Percentiles rank a stretch among this genome's conserved stretches.
Evolutionary conservation across 2,888 invertebrate species (phyloP).

Genomic region (Andrena bucephala): DNA sequence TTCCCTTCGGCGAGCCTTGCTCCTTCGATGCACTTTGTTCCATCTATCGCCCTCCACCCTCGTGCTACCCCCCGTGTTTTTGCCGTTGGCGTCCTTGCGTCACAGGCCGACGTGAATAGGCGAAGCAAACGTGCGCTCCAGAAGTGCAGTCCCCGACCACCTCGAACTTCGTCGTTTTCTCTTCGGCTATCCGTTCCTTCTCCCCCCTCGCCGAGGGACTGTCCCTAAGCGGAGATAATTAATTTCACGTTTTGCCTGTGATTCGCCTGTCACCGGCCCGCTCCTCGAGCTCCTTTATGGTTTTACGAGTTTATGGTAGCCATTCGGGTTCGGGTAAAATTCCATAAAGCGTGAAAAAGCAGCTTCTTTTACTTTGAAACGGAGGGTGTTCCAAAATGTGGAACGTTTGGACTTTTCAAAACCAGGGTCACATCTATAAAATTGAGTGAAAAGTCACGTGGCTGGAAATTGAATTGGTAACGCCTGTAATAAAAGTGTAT

Average conservation of each 20-base stretch:
- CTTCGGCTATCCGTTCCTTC: neutral
- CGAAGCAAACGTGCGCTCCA: slow-evolving; percentile 49
- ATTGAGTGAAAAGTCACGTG: no score
- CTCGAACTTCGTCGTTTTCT: slow-evolving; percentile 9
- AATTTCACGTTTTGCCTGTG: slow-evolving; percentile 41
- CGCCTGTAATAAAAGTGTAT: no score
- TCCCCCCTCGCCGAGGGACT: neutral
- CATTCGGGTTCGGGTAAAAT: neutral
- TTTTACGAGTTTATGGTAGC: slow-evolving; percentile 6
- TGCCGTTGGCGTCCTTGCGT: slow-evolving; percentile 14
- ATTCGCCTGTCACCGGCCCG: slow-evolving; percentile 21
- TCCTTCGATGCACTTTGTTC: slow-evolving; percentile 16
- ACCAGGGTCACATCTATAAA: no score
- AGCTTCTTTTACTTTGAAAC: no score
- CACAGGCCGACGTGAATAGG: slow-evolving; percentile 27
- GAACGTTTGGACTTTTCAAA: no score
- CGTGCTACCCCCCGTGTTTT: slow-evolving; percentile 1
- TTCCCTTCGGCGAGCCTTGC: neutral
- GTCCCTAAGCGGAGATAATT: slow-evolving; percentile 41
- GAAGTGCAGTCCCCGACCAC: slow-evolving; percentile 15
- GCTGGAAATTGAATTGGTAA: no score
- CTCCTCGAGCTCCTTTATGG: neutral
- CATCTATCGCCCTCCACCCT: neutral
- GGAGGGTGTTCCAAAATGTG: no score
- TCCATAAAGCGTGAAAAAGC: no score